These are phyloP conservation scores for Amiota communis DNA, from an alignment of 2,888 invertebrate genomes.

Conservation along the genomic window DNA sequence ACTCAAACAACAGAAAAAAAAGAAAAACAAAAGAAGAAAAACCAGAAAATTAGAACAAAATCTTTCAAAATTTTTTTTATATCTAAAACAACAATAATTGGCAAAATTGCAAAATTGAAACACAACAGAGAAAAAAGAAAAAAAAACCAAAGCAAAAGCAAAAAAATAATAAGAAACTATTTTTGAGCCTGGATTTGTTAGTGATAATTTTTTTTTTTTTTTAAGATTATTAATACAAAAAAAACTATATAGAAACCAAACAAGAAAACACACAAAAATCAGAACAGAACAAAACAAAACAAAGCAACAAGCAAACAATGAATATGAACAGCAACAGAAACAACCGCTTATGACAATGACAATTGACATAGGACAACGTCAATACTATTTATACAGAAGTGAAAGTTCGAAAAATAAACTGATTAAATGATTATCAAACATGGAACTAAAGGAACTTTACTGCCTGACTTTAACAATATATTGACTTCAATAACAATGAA, in stretches of 20 bases:
- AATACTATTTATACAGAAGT: too few species aligned
- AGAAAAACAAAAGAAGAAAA: constrained; percentile 33
- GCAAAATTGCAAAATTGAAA: constrained; percentile 40
- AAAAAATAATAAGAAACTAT: constrained; percentile 47
- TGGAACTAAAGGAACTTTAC: too few species aligned
- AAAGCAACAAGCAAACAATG: constrained; percentile 39
- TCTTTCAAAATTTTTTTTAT: too few species aligned
- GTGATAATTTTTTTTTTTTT: constrained; percentile 42
- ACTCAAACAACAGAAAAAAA: constrained; percentile 14
- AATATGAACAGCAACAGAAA: constrained; percentile 18
- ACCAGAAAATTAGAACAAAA: too few species aligned
- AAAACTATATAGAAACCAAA: constrained; percentile 41
- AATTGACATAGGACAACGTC: too few species aligned
- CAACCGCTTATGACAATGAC: neutral
- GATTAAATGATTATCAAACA: too few species aligned
- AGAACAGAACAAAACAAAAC: constrained; percentile 42
- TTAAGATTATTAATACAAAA: constrained; percentile 44
- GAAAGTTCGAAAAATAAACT: too few species aligned
- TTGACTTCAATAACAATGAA: too few species aligned
- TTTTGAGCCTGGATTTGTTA: constrained; percentile 72
- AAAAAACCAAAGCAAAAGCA: constrained; percentile 44
- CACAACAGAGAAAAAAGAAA: constrained; percentile 31
- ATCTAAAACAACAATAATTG: too few species aligned
- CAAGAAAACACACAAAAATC: constrained; percentile 37
- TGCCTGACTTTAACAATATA: too few species aligned